Evolutionary conservation across 2,888 invertebrate genomes (phyloP), one percentile per base, ranked within the genome.

Genomic region (Ormyrus pomaceus): DNA sequence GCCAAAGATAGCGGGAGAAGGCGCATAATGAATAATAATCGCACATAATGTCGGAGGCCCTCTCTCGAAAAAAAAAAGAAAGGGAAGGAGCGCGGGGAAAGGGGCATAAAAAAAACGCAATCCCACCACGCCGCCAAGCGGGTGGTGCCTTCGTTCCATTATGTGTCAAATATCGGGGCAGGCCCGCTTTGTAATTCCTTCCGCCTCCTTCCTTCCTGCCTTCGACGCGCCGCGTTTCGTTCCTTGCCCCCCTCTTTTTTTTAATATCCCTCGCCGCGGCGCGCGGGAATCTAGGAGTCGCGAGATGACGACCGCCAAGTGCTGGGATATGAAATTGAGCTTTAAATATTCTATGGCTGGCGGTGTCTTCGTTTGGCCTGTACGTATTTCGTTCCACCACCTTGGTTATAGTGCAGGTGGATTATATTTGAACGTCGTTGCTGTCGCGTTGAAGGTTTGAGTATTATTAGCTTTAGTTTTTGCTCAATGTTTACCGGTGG

Each of bases 341-440:
- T 88, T 89, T 89, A 87, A 90, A 90, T 90, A 90, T 89, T 90
- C 88, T 86, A 90, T 88, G 88, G 88, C 86, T 87, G 88, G 84
- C 85, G 86, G 84, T 10, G n/a, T 5, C 53, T 46, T 48, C n/a
- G 8, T 55, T 55, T 13, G 56, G 34, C 5, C 48, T 64, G 6
- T 62, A 7, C 4, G 5, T n/a, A 10, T 56, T 13, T 53, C n/a
- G 6, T 13, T 69, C 10, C 56, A n/a, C 10, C 46, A 46, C 10
- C 11, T 19, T 19, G 19, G 34, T n/a, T 34, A 2, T 61, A 51
- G 10, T n/a, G 64, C 70, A 46, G 59, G 59, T 59, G 48, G 59
- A 66, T 53, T 51, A 62, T 66, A 46, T 66, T 71, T n/a, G 45
- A 58, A 13, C 77, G 53, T 34, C 13, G 61, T 11, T 45, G 45